Base-by-base conservation (phyloP, 2,113 vertebrate genomes). In the Dascyllus trimaculatus region DNA sequence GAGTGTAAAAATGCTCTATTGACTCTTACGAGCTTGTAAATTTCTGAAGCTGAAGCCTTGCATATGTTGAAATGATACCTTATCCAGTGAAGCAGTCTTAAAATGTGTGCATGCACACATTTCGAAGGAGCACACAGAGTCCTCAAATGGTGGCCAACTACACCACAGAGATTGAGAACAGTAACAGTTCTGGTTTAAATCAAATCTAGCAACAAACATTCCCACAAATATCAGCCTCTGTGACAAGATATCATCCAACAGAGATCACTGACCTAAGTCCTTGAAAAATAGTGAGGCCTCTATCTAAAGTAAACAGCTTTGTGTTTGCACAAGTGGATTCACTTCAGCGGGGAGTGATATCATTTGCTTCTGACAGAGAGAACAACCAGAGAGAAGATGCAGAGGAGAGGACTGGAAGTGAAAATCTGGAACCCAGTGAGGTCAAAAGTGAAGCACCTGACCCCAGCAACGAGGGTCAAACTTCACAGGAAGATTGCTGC, bases 171-270 rank as follows among this genome's bases (percentile, higher is more conserved):
- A 53, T 66, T 7, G 35, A 62, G 38, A 77, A 45, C 60, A 82
- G 57, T 53, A 56, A 57, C 35, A 29, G 38, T 19, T 85, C 77
- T 85, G 80, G 75, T 70, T 60, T 74, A 25, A 73, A 84, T 86
- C 78, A 88, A 49, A 49, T 60, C 17, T 54, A 61, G 53, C 58
- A 80, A 38, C 66, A 78, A 80, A 75, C 56, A 63, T 29, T 26
- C 62, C 29, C 26, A 56, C 57, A 75, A 32, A 80, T 78, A 54
- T 69, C 15, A 0, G 22, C 57, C n/a, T 32, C 49, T 59, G 13
- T 54, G 58, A 75, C 29, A 75, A 72, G 73, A 70, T 46, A 53
- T 69, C 22, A 54, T 66, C 53, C 45, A 67, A 6, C 72, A 64
- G 40, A 40, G 62, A 66, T 59, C 61, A 32, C 32, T 19, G 60